A percentile compares a stretch with the other conserved stretches of the same genome.
phyloP scores from a whole-genome alignment of 1,140 invertebrate genomes.

The Varroa destructor region DNA sequence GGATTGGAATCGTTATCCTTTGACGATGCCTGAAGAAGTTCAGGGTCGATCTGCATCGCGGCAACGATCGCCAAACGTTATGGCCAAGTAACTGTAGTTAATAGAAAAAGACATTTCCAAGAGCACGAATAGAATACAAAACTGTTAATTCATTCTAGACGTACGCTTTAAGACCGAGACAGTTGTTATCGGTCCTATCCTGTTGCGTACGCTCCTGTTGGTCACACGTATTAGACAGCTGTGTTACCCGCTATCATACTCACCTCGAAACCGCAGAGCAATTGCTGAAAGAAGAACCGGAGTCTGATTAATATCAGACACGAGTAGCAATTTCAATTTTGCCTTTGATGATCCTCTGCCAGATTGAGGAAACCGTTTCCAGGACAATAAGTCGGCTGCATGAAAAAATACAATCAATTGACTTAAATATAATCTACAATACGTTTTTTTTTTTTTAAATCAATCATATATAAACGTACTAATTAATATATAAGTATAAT shows the following conservation, averaged over 20 bases:
- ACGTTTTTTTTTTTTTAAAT: background rate
- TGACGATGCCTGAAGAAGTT: too few relatives aligned
- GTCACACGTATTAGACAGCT: background rate
- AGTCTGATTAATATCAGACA: background rate
- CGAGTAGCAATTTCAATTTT: background rate
- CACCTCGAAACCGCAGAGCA: conserved; percentile 5
- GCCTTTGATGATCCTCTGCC: background rate
- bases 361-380: conserved; percentile 1
- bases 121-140: too few relatives aligned
- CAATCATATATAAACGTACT: background rate
- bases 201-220: too few relatives aligned
- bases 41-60: too few relatives aligned
- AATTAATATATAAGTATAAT: background rate
- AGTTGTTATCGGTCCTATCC: too few relatives aligned
- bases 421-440: background rate
- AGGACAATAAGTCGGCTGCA: background rate
- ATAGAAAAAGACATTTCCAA: too few relatives aligned
- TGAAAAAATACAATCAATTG: background rate
- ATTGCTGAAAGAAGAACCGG: conserved; percentile 19
- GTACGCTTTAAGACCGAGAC: too few relatives aligned
- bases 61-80: too few relatives aligned
- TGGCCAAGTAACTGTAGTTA: too few relatives aligned
- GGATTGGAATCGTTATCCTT: too few relatives aligned
- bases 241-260: background rate
- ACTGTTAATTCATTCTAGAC: too few relatives aligned